Base-by-base conservation (phyloP, 1,140 invertebrate genomes). In the Plodia interpunctella region DNA sequence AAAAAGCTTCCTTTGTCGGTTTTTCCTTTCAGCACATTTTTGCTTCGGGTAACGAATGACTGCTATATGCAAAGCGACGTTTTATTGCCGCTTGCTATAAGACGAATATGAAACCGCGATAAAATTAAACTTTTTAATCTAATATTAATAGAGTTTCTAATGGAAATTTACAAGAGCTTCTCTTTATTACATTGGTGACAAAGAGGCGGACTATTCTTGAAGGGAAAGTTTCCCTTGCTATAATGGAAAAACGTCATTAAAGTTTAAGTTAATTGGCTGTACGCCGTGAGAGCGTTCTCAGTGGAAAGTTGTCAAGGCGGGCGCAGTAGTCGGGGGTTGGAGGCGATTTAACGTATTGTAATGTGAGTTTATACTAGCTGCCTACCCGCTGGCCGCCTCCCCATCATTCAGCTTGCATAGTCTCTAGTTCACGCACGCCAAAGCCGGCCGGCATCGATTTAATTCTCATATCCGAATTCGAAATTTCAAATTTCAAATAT, bases 331-430 rank as follows among this genome's bases (percentile, higher is more conserved):
- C 65, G 68, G 76, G 77, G 74, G 76, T 70, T 78, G 68, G 65
- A 78, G 73, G 74, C 76, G 75, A 72, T 82, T 78, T 83, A 79
- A 78, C 76, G 73, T 87, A 80, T 82, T 80, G 75, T 80, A 78
- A 82, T 78, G 75, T 66, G 69, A 72, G 75, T 77, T 75, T 74
- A 73, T 75, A 76, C 59, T 70, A 76, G 63, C 65, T 65, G 63
- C 70, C 78, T 66, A 74, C 75, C 77, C 74, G 64, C 63, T 60
- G 61, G 38, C 8, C 38, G 38, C 15, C 38, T 44, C 38, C 38
- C 68, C 69, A 74, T 68, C 74, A 68, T 69, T 76, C 63, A 80
- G 60, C 65, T 49, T 69, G 67, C 68, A 76, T 78, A 81, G 79
- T 82, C 78, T 68, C 59, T 57, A 69, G 68, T 78, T 75, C 79